Evolutionary conservation across 2,797 vertebrate genomes (phyloP).

Genomic region (Lophius americanus): DNA sequence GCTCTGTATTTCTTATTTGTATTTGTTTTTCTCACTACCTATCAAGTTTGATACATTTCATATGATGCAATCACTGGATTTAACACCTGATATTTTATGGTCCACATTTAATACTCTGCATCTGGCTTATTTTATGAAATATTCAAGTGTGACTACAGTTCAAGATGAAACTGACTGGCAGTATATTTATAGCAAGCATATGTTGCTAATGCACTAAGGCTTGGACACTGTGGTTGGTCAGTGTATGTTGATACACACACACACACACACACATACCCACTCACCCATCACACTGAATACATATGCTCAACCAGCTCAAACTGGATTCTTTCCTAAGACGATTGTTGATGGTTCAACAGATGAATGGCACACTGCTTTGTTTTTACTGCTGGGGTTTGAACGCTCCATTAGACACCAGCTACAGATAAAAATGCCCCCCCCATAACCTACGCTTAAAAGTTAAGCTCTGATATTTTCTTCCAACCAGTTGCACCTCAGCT

Average conservation of each 20-base stretch:
- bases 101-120: slow-evolving; percentile 1
- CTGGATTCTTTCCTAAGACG: slow-evolving; percentile 51
- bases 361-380: slow-evolving; percentile 46
- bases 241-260: not conserved
- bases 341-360: slow-evolving; percentile 76
- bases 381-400: slow-evolving; percentile 37
- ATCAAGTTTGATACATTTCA: slow-evolving; percentile 14
- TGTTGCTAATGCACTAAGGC: slow-evolving; percentile 1
- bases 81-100: slow-evolving; percentile 7
- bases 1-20: no score
- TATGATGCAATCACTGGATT: slow-evolving; percentile 40
- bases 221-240: slow-evolving; percentile 11
- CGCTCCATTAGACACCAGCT: slow-evolving; percentile 28
- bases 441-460: slow-evolving; percentile 1
- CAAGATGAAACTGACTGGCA: slow-evolving; percentile 17
- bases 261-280: slow-evolving; percentile 4
- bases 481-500: not conserved
- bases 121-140: slow-evolving; percentile 6
- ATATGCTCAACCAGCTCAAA: slow-evolving; percentile 34
- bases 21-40: not conserved
- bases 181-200: slow-evolving; percentile 27
- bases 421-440: slow-evolving; percentile 9
- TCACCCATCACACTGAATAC: slow-evolving; percentile 27
- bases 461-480: not conserved
- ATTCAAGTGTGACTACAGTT: slow-evolving; percentile 22